Conservation (phyloP, 1,140 invertebrate genomes). For the Amyelois transitella region DNA sequence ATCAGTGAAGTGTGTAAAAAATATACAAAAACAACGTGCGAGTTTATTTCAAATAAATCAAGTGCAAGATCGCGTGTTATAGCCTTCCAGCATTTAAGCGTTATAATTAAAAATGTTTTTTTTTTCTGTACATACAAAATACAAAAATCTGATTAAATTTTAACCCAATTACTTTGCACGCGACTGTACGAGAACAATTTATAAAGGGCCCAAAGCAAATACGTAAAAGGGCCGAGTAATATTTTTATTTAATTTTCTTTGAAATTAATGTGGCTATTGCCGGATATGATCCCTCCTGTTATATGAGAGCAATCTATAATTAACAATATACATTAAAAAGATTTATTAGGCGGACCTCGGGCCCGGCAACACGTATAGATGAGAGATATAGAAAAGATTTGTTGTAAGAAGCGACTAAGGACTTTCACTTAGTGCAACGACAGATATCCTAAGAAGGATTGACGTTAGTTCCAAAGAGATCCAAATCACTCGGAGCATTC, state of each 20-base stretch:
- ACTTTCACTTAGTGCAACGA: no score
- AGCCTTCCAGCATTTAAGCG: neutral
- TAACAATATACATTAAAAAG: no score
- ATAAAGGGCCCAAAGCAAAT: neutral
- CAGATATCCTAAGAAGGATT: no score
- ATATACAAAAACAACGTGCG: neutral
- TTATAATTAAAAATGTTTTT: neutral
- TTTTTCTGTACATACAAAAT: neutral
- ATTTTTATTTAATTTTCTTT: conserved; percentile 1
- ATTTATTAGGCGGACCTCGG: no score
- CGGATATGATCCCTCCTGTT: no score
- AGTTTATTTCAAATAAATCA: neutral
- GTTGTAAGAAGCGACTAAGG: no score
- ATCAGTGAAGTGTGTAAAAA: neutral
- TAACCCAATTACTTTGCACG: neutral
- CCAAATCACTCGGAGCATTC: no score
- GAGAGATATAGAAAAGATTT: no score
- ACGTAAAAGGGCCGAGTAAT: neutral
- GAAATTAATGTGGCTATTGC: neutral
- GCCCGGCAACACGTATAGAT: no score
- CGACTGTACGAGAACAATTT: neutral
- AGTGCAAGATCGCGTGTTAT: neutral
- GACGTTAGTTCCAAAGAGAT: no score
- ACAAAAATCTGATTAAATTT: neutral
- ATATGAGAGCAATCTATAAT: no score